phyloP scores from a whole-genome alignment of 2,797 vertebrate species.

The Uromys caudimaculatus region DNA sequence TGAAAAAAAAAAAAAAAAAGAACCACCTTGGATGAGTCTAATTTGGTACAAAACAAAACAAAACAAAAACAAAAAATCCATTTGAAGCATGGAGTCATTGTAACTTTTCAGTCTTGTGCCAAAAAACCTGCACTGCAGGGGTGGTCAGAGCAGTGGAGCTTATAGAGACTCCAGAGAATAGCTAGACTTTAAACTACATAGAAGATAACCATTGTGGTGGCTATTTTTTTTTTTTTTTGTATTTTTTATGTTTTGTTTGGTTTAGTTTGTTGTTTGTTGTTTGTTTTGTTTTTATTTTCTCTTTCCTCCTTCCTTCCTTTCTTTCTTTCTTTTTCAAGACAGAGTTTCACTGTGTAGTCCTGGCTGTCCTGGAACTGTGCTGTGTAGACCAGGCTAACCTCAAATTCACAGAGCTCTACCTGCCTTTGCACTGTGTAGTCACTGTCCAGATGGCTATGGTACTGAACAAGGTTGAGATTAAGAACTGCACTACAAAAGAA shows the following conservation, averaged over 20 bases:
- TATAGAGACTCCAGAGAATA: background rate
- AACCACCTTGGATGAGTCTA: background rate
- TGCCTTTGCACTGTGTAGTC: background rate
- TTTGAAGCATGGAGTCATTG: background rate
- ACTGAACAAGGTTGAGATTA: background rate
- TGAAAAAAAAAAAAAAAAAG: background rate
- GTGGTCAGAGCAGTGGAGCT: background rate
- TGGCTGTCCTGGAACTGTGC: background rate
- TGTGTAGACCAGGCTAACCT: background rate
- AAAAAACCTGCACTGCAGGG: background rate
- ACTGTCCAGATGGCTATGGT: background rate
- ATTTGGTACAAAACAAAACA: conserved; percentile 12
- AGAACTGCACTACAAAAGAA: background rate
- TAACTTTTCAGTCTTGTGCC: conserved; percentile 22
- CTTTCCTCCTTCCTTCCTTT: too few relatives aligned
- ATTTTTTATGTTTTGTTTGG: background rate
- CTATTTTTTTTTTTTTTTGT: background rate
- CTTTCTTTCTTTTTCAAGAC: background rate
- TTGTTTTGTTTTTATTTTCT: background rate
- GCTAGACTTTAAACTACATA: conserved; percentile 47
- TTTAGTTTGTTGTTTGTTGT: background rate
- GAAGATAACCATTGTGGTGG: background rate
- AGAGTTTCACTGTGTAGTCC: background rate
- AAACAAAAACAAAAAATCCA: too few relatives aligned
- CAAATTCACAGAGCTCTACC: background rate